Evolutionary conservation across 2,113 vertebrate species (phyloP), one percentile per base, ranked within the genome.

Genomic region (Rhinichthys klamathensis): DNA sequence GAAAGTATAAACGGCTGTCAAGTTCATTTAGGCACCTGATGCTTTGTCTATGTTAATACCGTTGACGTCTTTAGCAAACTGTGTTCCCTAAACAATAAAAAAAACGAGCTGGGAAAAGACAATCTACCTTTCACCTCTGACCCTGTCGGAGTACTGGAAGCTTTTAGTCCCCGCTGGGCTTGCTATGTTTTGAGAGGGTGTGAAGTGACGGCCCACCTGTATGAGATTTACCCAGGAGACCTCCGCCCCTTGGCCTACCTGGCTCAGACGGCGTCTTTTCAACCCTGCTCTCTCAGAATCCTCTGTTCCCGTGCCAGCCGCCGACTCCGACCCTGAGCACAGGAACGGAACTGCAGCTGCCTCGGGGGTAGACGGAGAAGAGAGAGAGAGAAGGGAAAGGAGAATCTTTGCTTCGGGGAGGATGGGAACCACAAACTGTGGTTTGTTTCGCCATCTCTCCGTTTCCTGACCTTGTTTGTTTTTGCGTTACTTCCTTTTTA

Each of bases 401-500:
- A 84, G 86, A 77, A 54, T 58, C 51, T 75, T 89, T 41, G 21
- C 73, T 82, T 75, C 21, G 13, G 88, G 44, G 74, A 84, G 85
- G 74, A 75, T 44, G 83, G 49, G 51, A 77, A 82, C 87, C 9
- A 86, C 58, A 85, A 89, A 82, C 32, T 87, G 85, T 86, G 87
- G 87, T 86, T 84, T 63, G 41, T 85, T 89, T 82, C 85, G 73
- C 67, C 85, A 89, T 58, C 32, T n/a, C 23, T 72, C 4, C 7
- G 1, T 87, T 87, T 89, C 85, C 88, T 67, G 85, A 83, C 44
- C 23, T 58, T 82, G 72, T 84, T 84, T 84, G 80, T 82, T 61
- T 72, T 18, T 12, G 60, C 6, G 54, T 65, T 11, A 83, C 83
- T 87, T 85, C 85, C 74, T 86, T 83, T 86, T 78, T 78, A 70